Evolutionary conservation across 2,113 vertebrate genomes (phyloP).

Genomic region (Otus sunia): DNA sequence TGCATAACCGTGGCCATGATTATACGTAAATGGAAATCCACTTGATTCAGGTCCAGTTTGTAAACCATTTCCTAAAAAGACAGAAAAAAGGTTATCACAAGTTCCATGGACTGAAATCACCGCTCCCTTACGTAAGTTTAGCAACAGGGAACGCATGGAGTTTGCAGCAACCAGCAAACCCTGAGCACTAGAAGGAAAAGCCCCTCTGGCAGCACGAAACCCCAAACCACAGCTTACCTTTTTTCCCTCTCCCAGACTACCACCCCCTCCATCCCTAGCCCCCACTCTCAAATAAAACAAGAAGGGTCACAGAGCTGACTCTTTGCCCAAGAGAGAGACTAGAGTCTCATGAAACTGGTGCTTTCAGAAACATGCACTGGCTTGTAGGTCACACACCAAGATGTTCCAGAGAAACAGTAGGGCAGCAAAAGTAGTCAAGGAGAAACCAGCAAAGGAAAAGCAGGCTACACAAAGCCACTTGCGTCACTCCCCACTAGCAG

Average conservation of each 20-base stretch:
- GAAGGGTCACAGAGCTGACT: background rate
- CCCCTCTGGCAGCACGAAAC: background rate
- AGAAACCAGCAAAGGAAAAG: background rate
- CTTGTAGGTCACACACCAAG: background rate
- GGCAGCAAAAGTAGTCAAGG: background rate
- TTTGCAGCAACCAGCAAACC: background rate
- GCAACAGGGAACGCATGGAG: background rate
- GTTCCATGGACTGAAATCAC: background rate
- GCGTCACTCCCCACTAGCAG: background rate
- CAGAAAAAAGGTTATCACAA: background rate
- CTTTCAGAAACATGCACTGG: background rate
- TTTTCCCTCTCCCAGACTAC: background rate
- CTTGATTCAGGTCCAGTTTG: constrained; percentile 75
- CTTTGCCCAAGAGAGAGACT: background rate
- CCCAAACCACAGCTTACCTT: background rate
- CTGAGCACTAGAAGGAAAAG: background rate
- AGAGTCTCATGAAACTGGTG: background rate
- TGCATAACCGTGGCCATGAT: constrained; percentile 69
- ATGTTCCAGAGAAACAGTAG: background rate
- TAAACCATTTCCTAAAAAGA: constrained; percentile 85
- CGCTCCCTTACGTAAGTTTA: accelerated
- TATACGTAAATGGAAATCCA: constrained; percentile 74
- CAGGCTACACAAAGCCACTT: background rate
- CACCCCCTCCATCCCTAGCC: background rate
- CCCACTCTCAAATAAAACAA: background rate